phyloP scores from a whole-genome alignment of 2,797 vertebrate species.

The Thamnophis elegans region DNA sequence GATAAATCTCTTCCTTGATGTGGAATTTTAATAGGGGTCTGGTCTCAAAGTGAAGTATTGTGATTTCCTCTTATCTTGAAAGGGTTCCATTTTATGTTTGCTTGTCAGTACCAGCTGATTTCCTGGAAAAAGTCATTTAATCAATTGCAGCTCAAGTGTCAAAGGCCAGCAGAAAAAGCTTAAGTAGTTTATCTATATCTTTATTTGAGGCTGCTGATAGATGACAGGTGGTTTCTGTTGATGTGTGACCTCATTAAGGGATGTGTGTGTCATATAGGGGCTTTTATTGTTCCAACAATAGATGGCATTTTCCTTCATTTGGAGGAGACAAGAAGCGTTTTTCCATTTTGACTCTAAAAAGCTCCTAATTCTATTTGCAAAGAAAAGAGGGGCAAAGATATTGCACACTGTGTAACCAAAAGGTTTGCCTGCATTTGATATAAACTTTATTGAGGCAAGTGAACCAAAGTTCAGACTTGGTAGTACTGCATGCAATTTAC shows the following conservation, averaged over 20 bases:
- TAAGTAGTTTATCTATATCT: neutral
- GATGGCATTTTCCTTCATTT: neutral
- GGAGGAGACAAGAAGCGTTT: neutral
- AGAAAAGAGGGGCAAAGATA: neutral
- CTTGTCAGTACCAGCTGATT: neutral
- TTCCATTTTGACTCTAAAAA: neutral
- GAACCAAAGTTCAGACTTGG: neutral
- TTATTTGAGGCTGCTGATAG: neutral
- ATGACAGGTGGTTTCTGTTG: neutral
- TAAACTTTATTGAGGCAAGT: neutral
- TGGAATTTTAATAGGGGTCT: neutral
- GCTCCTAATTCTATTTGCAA: neutral
- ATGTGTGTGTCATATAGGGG: neutral
- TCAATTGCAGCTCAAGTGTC: neutral
- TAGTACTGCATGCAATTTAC: neutral
- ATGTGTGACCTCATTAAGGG: neutral
- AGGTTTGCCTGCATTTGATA: neutral
- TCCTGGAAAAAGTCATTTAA: neutral
- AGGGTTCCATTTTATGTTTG: neutral
- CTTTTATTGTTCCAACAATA: neutral
- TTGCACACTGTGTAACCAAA: neutral
- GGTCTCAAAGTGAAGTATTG: neutral
- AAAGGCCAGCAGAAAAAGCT: neutral
- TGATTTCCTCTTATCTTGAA: neutral
- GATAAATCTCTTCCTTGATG: neutral